Percentiles rank a stretch among this genome's conserved stretches.
phyloP scores from a whole-genome alignment of 37 sponge, comb jelly and placozoan species.

The Eunapius fragilis region DNA sequence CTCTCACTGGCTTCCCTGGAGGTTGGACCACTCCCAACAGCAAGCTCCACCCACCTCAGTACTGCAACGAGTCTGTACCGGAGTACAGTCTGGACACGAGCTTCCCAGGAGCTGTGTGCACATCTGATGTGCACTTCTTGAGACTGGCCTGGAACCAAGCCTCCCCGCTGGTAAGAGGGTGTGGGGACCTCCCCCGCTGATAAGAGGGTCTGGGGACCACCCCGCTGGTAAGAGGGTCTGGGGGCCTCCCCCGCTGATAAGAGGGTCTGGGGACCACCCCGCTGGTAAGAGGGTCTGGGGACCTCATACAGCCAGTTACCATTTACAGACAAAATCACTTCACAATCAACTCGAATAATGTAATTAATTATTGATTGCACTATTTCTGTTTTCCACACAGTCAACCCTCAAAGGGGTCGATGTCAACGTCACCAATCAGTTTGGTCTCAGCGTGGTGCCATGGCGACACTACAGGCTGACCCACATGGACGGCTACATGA shows the following conservation, averaged over 20 bases:
- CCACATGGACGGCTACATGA: constrained; percentile 83
- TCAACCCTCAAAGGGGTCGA: constrained; percentile 47
- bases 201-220: no score
- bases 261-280: no score
- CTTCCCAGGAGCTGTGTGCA: constrained; percentile 56
- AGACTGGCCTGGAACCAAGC: constrained; percentile 83
- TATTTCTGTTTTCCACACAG: constrained; percentile 14
- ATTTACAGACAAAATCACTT: no score
- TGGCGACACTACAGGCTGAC: constrained; percentile 87
- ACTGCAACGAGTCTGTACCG: constrained; percentile 52
- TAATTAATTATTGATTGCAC: no score
- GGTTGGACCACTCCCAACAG: constrained; percentile 66
- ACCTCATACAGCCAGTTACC: no score
- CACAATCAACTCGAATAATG: no score
- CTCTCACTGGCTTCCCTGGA: constrained; percentile 51
- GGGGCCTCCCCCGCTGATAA: no score
- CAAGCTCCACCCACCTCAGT: constrained; percentile 54
- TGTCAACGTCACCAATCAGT: constrained; percentile 74
- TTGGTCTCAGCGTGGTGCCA: constrained; percentile 61
- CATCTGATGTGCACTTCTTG: constrained; percentile 63
- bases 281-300: no score
- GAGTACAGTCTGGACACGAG: constrained; percentile 50
- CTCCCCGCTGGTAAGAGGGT: constrained; percentile 54
- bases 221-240: no score
- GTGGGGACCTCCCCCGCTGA: background rate